These are phyloP conservation scores for Paedocypris sp. DNA, from an alignment of 2,113 vertebrate species.

Conservation along the genomic window DNA sequence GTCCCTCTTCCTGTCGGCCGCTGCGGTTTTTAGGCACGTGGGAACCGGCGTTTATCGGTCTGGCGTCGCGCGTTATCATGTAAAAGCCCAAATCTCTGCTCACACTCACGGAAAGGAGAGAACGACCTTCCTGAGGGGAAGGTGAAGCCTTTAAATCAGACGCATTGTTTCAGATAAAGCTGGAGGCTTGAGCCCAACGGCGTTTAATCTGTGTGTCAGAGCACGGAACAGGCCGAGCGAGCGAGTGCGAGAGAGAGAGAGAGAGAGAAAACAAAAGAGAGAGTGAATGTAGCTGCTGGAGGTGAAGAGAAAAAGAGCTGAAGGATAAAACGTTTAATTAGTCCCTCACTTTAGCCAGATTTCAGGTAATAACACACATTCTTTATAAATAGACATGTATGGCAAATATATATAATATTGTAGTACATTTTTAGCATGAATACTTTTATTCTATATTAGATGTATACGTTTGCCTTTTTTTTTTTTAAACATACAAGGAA, in stretches of 20 bases:
- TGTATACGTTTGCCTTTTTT: too few species aligned
- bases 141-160: background rate
- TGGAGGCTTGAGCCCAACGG: background rate
- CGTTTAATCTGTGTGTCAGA: background rate
- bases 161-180: background rate
- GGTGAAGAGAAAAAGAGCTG: slow-evolving; percentile 10
- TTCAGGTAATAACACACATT: too few species aligned
- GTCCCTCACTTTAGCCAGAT: too few species aligned
- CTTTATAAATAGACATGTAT: too few species aligned
- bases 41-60: background rate
- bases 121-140: slow-evolving; percentile 10
- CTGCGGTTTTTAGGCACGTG: background rate
- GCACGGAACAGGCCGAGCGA: slow-evolving; percentile 16
- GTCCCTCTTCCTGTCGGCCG: too few species aligned
- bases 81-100: background rate
- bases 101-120: background rate
- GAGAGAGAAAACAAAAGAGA: slow-evolving; percentile 21
- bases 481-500: too few species aligned
- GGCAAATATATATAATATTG: too few species aligned
- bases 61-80: background rate
- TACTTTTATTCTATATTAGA: too few species aligned
- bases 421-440: too few species aligned
- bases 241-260: slow-evolving; percentile 39
- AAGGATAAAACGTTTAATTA: background rate
- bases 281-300: background rate